Base-by-base conservation (phyloP, 2,113 vertebrate genomes). In the Rutilus rutilus region DNA sequence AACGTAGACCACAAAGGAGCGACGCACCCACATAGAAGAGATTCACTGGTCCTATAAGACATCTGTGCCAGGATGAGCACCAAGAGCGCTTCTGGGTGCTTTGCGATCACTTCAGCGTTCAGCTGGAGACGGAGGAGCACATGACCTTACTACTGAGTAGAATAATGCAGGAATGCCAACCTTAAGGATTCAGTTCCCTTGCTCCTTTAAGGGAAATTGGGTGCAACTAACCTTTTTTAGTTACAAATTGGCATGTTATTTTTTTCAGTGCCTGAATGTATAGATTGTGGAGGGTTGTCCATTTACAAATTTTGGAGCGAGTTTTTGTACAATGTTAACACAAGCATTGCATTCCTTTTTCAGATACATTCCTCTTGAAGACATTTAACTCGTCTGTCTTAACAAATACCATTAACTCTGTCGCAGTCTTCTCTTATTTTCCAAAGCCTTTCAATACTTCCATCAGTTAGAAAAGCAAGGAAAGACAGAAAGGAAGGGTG, bases 251-350 rank as follows among this genome's bases (percentile, higher is more conserved):
- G 93, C 93, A 93, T 94, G 93, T 95, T 93, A 94, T 94, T 95
- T 94, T 95, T 95, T 93, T 71, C 81, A 94, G 94, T 95, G 94
- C 94, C 94, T 95, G 94, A 95, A 94, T 95, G 94, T 95, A 94
- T 93, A 95, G 94, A 94, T 93, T 94, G 94, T 93, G 93, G 92
- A 94, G 91, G 93, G 94, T 94, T 95, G 93, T 95, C 94, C 94
- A 95, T 94, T 94, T 93, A 94, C 93, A 93, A 93, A 95, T 94
- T 94, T 95, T 92, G 90, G 91, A 94, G 92, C 92, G 50, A 73
- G 33, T 94, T 94, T 95, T 94, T 95, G 94, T 92, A 92, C 92
- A 92, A 92, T 95, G 92, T 94, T 87, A 93, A 93, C 94, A 94
- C 92, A 89, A 89, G 93, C 94, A 94, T 95, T 94, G 94, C 94